Evolutionary conservation across 2,888 invertebrate species (phyloP), one percentile per base, ranked within the genome.

Genomic region (Drosophila paranaensis): DNA sequence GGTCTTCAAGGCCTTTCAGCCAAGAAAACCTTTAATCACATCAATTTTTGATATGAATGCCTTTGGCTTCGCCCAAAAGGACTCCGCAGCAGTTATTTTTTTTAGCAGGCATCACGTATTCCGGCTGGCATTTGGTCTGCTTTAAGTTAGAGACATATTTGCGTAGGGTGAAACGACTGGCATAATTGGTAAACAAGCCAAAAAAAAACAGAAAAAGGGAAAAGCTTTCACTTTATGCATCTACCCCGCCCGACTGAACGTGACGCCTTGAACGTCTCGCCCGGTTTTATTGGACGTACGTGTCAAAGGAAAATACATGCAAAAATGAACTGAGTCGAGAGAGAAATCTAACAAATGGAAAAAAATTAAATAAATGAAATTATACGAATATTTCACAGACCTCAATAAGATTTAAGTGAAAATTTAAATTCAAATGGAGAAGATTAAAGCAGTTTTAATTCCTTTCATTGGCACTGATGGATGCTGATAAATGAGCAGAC

Each of bases 211-310:
- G n/a, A n/a, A 20, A 63, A 66, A 45, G 14, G 13, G 11, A 33
- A 51, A 70, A 65, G 72, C 75, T 56, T 63, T 60, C 50, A n/a
- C 6, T 14, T 30, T 39, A n/a, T 11, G 39, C n/a, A 60, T 20
- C 50, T 9, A 20, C 14, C 27, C 16, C 20, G 20, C 39, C 3
- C 27, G 27, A 35, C 42, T 10, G 67, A 56, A 70, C 84, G 81
- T 83, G 81, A 70, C 57, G 74, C 77, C 81, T 68, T 70, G 68
- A 85, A 66, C 81, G 86, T 82, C 86, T 76, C 79, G 83, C 77
- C 77, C 57, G 67, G 69, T 71, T 79, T 83, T 74, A 83, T 83
- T 86, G 40, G 72, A 10, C 10, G 61, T 62, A 83, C 82, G 82
- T 83, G 82, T 65, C 85, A 48, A 46, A 45, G 63, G 11, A 4